A percentile compares a stretch with the other conserved stretches of the same genome.
Evolutionary conservation across 2,888 invertebrate genomes (phyloP).

Genomic region (Andrena haemorrhoa): DNA sequence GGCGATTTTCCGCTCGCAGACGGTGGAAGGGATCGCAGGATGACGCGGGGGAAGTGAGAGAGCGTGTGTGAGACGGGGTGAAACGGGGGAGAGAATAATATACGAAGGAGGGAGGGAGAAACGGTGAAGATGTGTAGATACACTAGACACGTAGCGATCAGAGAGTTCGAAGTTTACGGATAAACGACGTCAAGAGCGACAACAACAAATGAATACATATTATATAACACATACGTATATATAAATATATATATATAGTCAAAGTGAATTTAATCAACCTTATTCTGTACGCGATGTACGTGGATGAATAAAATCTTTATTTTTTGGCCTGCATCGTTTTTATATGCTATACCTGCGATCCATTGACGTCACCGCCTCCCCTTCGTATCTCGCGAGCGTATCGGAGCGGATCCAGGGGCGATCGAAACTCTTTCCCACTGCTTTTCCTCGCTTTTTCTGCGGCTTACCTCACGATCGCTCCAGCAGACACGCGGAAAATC

Average conservation of each 20-base stretch:
- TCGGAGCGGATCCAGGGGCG: slow-evolving; percentile 13
- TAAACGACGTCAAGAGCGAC: slow-evolving; percentile 36
- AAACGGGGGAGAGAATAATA: not conserved
- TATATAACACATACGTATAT: slow-evolving; percentile 47
- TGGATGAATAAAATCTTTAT: slow-evolving; percentile 82
- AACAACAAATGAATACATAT: slow-evolving; percentile 52
- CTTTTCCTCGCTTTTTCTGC: not conserved
- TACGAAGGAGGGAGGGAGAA: not conserved
- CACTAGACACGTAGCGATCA: slow-evolving; percentile 73
- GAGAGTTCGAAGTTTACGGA: slow-evolving; percentile 67
- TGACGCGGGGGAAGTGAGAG: not conserved
- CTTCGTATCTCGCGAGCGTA: not conserved
- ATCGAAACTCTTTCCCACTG: not conserved
- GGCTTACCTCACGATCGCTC: not conserved
- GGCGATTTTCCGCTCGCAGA: slow-evolving; percentile 38
- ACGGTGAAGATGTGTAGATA: slow-evolving; percentile 71
- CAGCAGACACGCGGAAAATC: not conserved
- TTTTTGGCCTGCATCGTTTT: slow-evolving; percentile 82
- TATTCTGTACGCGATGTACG: slow-evolving; percentile 81
- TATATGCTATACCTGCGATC: slow-evolving; percentile 72
- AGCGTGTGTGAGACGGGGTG: not conserved
- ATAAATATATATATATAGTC: slow-evolving; percentile 62
- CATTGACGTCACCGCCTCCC: slow-evolving; percentile 8
- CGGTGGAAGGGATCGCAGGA: not conserved
- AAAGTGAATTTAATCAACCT: slow-evolving; percentile 79